Evolutionary conservation across 1,140 invertebrate genomes (phyloP).

Genomic region (Cataglyphis hispanica): DNA sequence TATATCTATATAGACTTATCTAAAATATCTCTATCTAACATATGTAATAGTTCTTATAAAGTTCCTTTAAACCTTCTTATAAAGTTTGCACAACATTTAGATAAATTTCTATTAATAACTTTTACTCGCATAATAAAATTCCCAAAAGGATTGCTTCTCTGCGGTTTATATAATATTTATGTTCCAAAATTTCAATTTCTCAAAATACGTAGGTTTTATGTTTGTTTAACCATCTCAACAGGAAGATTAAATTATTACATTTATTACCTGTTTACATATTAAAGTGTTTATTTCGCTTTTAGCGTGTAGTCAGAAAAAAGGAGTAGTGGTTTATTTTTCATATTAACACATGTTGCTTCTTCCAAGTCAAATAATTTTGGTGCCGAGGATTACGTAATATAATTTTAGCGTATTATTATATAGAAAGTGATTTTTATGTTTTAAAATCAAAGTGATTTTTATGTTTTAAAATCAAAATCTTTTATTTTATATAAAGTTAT

Average conservation of each 20-base stretch:
- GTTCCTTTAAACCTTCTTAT: too few relatives aligned
- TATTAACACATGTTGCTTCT: background rate
- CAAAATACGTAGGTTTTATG: conserved; percentile 5
- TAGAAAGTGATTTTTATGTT: conserved; percentile 1
- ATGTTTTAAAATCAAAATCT: background rate
- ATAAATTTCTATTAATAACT: conserved; percentile 24
- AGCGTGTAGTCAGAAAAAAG: background rate
- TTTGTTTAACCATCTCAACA: too few relatives aligned
- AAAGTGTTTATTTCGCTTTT: conserved; percentile 27
- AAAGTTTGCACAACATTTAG: background rate
- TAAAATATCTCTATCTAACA: background rate
- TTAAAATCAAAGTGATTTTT: conserved; percentile 25
- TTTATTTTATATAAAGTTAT: background rate
- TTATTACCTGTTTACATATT: conserved; percentile 1
- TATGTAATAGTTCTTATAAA: conserved; percentile 7
- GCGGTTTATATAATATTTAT: conserved; percentile 16
- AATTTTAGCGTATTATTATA: background rate
- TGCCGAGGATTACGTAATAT: background rate
- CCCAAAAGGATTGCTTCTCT: background rate
- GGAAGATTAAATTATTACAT: too few relatives aligned
- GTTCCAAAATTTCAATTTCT: conserved; percentile 3
- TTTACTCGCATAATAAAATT: conserved; percentile 2
- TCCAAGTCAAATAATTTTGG: background rate
- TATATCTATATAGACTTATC: background rate
- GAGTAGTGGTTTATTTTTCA: conserved; percentile 1